phyloP scores from a whole-genome alignment of 1,140 invertebrate species.

The Onthophagus taurus region DNA sequence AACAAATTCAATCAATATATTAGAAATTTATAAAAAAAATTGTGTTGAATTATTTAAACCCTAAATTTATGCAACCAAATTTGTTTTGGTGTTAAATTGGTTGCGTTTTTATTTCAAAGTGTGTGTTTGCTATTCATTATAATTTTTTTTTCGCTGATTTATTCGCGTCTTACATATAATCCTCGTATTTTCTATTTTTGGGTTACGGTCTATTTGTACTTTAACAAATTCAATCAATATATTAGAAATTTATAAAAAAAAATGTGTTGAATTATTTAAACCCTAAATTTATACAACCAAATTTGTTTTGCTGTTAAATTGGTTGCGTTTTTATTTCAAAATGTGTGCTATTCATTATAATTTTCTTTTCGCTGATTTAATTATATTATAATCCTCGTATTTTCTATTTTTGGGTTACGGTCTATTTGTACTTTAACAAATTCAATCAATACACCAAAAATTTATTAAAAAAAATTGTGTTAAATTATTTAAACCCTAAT shows the following conservation, averaged over 20 bases:
- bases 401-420: slow-evolving; percentile 9
- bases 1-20: slow-evolving; percentile 9
- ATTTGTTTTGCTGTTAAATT: slow-evolving; percentile 4
- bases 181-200: slow-evolving; percentile 10
- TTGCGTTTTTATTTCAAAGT: slow-evolving; percentile 5
- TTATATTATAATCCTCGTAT: slow-evolving; percentile 9
- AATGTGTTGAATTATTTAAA: background rate
- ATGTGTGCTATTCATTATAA: slow-evolving; percentile 6
- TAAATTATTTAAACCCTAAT: background rate
- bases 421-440: slow-evolving; percentile 8
- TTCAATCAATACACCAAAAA: slow-evolving; percentile 8
- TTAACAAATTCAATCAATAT: slow-evolving; percentile 8
- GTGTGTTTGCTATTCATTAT: slow-evolving; percentile 8
- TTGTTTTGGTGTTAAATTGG: slow-evolving; percentile 5
- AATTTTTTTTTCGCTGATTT: slow-evolving; percentile 1
- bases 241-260: slow-evolving; percentile 6
- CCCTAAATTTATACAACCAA: slow-evolving; percentile 6
- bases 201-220: slow-evolving; percentile 9
- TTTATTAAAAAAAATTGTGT: background rate
- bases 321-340: slow-evolving; percentile 6
- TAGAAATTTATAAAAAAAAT: background rate
- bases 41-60: background rate
- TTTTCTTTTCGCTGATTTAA: slow-evolving; percentile 3
- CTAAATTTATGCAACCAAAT: slow-evolving; percentile 8
- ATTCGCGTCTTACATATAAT: slow-evolving; percentile 7